Evolutionary conservation across 2,113 vertebrate genomes (phyloP).

Genomic region (Peucedramus taeniatus): DNA sequence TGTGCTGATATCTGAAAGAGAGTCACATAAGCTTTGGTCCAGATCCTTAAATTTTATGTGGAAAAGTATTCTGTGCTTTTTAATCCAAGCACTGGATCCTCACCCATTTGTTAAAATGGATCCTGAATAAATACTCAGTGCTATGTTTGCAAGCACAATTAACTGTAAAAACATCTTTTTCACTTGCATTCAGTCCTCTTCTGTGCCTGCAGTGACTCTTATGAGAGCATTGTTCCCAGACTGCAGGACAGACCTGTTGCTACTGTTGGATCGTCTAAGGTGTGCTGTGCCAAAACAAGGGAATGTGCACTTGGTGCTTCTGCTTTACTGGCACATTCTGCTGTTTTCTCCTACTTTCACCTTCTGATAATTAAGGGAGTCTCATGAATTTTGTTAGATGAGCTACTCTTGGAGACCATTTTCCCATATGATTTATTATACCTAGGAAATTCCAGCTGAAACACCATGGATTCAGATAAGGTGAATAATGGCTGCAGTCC

Average conservation of each 20-base stretch:
- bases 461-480: neutral
- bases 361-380: neutral
- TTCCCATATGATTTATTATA: neutral
- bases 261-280: neutral
- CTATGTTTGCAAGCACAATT: neutral
- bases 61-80: neutral
- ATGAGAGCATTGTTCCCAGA: neutral
- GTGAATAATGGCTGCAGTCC: conserved; percentile 6
- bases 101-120: neutral
- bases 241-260: neutral
- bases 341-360: neutral
- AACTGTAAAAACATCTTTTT: neutral
- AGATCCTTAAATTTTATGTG: neutral
- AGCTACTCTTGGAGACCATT: neutral
- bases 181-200: neutral
- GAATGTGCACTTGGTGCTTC: neutral
- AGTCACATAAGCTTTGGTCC: neutral
- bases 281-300: neutral
- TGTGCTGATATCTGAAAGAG: neutral
- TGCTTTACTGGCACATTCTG: neutral
- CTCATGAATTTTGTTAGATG: neutral
- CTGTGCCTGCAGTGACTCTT: neutral
- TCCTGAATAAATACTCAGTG: neutral
- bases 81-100: neutral
- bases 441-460: conserved; percentile 2